Conservation (phyloP, 2,797 vertebrate species). For the Hippoglossus hippoglossus region DNA sequence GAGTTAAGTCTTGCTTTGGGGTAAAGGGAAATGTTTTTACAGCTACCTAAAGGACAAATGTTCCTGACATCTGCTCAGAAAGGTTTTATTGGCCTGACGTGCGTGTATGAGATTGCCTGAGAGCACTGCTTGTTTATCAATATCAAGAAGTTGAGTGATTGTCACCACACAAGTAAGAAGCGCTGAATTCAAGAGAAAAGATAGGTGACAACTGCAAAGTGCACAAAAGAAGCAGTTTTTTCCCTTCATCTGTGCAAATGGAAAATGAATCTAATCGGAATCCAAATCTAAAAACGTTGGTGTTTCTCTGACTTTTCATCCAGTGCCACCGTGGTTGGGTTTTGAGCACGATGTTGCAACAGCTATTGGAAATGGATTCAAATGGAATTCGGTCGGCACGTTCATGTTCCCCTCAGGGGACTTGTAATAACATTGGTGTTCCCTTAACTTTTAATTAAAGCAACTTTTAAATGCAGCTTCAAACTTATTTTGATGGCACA, state of each 20-base stretch:
- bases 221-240: not conserved
- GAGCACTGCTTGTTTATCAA: conserved; percentile 25
- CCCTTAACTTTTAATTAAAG: not conserved
- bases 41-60: conserved; percentile 25
- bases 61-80: conserved; percentile 3
- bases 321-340: not conserved
- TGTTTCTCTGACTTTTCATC: not conserved
- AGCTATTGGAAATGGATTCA: not conserved
- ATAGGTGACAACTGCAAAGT: not conserved
- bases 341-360: not conserved
- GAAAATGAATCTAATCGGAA: not conserved
- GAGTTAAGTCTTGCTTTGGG: conserved; percentile 6
- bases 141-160: conserved; percentile 32
- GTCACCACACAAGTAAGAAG: conserved; percentile 27
- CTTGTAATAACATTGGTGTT: not conserved
- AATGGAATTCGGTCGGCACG: not conserved
- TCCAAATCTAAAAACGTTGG: not conserved
- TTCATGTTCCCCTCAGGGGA: not conserved
- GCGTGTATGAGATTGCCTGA: conserved; percentile 8
- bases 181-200: conserved; percentile 39
- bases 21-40: not conserved
- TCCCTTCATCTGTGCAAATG: not conserved
- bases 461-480: no score
- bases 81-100: conserved; percentile 10
- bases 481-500: no score